Conservation (phyloP, 2,888 invertebrate genomes). For the Drosophila tripunctata region DNA sequence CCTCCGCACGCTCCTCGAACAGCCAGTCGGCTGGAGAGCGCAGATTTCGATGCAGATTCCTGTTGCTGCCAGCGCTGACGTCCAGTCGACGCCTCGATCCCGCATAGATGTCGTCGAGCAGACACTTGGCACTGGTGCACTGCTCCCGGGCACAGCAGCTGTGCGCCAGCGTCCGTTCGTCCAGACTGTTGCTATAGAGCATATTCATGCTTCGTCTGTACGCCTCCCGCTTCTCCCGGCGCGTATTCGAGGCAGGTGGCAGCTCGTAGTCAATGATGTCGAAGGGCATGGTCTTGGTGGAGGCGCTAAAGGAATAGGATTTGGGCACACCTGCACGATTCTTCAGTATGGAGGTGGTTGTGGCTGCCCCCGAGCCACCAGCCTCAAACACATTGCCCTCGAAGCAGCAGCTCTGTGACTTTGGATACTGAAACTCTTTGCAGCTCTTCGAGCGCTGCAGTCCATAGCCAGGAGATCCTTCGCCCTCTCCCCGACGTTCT, state of each 20-base stretch:
- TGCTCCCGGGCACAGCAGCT: slow-evolving; percentile 82
- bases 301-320: slow-evolving; percentile 84
- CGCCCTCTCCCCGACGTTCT: slow-evolving; percentile 79
- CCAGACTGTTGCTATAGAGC: slow-evolving; percentile 79
- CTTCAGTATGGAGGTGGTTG: slow-evolving; percentile 79
- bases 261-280: slow-evolving; percentile 84
- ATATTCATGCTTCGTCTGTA: slow-evolving; percentile 81
- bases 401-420: slow-evolving; percentile 84
- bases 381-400: slow-evolving; percentile 78
- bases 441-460: slow-evolving; percentile 83
- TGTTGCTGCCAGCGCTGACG: slow-evolving; percentile 76
- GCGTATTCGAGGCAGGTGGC: slow-evolving; percentile 75
- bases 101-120: slow-evolving; percentile 60
- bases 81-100: slow-evolving; percentile 45
- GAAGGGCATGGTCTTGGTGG: slow-evolving; percentile 83
- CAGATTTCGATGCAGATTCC: slow-evolving; percentile 63
- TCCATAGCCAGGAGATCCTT: slow-evolving; percentile 78
- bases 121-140: slow-evolving; percentile 83
- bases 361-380: slow-evolving; percentile 37
- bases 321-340: slow-evolving; percentile 83
- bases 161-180: slow-evolving; percentile 69
- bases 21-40: slow-evolving; percentile 81
- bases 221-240: slow-evolving; percentile 82
- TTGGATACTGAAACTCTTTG: slow-evolving; percentile 84
- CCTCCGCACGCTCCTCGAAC: slow-evolving; percentile 76